Evolutionary conservation across 1,140 invertebrate genomes (phyloP).

Genomic region (Hylaeus volcanicus): DNA sequence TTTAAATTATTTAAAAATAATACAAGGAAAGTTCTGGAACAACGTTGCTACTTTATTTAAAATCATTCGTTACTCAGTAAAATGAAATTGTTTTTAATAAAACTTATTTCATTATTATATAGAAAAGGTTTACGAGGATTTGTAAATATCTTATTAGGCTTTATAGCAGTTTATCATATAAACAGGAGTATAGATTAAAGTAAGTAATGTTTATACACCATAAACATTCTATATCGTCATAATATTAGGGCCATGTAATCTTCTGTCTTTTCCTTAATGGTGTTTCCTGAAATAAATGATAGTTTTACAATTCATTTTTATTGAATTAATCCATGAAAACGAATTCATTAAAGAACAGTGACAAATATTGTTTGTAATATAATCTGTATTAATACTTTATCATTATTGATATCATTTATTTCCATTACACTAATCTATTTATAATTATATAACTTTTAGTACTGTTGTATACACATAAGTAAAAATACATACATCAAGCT

Average conservation of each 20-base stretch:
- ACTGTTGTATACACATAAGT: constrained; percentile 3
- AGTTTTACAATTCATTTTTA: constrained; percentile 1
- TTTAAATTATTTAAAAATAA: no score
- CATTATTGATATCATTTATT: neutral
- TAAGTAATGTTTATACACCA: neutral
- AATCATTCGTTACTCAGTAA: neutral
- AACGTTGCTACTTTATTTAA: neutral
- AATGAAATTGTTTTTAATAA: no score
- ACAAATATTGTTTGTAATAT: neutral
- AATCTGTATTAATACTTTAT: neutral
- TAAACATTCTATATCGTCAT: constrained; percentile 3
- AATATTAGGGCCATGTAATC: constrained; percentile 70
- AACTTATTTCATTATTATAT: neutral
- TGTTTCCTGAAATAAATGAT: constrained; percentile 31
- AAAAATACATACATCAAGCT: constrained; percentile 54
- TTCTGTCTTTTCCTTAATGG: constrained; percentile 66
- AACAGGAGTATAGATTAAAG: neutral
- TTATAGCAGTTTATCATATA: neutral
- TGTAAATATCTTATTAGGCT: neutral
- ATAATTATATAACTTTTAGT: no score
- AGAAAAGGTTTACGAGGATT: neutral
- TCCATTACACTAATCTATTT: neutral
- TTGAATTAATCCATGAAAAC: neutral
- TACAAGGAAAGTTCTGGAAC: no score
- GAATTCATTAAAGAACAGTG: neutral